Conservation (phyloP, 2,888 invertebrate genomes). For the Dromius quadrimaculatus region DNA sequence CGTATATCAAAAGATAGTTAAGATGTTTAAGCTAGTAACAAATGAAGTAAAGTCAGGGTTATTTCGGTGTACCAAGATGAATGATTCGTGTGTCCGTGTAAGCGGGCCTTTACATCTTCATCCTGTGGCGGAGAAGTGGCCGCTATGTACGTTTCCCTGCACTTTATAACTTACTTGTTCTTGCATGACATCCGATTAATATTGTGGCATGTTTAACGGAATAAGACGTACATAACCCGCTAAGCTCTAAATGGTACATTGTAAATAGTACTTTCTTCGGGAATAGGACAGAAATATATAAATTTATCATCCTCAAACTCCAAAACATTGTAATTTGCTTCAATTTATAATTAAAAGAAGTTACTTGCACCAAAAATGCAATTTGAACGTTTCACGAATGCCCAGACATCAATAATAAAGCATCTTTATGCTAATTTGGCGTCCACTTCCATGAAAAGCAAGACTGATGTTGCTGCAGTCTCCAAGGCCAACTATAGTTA, state of each 20-base stretch:
- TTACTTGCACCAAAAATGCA: too few species aligned
- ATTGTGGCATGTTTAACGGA: constrained; percentile 66
- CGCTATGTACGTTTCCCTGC: constrained; percentile 64
- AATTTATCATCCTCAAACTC: too few species aligned
- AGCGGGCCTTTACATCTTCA: constrained; percentile 48
- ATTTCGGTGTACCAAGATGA: constrained; percentile 59
- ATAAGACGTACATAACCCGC: too few species aligned
- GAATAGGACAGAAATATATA: too few species aligned
- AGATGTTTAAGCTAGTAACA: constrained; percentile 4
- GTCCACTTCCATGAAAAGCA: constrained; percentile 34
- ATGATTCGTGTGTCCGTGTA: constrained; percentile 48
- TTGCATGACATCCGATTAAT: constrained; percentile 67
- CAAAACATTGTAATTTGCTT: too few species aligned
- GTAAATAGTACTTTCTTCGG: neutral
- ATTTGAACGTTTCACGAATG: too few species aligned
- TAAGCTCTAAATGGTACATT: neutral
- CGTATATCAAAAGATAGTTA: too few species aligned
- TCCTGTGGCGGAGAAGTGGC: constrained; percentile 53
- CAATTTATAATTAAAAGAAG: too few species aligned
- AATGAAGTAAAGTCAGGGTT: constrained; percentile 40
- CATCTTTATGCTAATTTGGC: constrained; percentile 48
- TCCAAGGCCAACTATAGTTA: constrained; percentile 46
- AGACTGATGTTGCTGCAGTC: constrained; percentile 15
- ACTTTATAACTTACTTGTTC: constrained; percentile 68
- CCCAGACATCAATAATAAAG: too few species aligned